A percentile compares a stretch with the other conserved stretches of the same genome.
Conservation (phyloP, 1,140 invertebrate species). For the Ostrea denselamellosa region DNA sequence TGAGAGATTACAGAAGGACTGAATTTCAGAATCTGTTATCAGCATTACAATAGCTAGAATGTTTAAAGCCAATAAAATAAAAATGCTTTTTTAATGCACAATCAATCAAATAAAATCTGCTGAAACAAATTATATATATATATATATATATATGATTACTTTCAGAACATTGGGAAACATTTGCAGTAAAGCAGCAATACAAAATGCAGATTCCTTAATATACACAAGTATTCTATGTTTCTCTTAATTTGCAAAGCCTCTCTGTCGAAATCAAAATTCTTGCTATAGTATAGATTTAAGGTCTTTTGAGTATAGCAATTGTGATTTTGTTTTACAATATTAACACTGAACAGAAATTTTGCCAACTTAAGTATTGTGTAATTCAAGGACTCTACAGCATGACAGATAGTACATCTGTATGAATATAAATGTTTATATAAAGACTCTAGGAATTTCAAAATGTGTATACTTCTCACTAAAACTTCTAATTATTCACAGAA, state of each 20-base stretch:
- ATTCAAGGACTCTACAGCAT: too few relatives aligned
- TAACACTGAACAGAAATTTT: too few relatives aligned
- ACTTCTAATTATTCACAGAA: slow-evolving; percentile 32
- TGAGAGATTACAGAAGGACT: neutral
- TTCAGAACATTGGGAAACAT: neutral
- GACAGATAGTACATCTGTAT: too few relatives aligned
- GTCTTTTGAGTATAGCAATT: too few relatives aligned
- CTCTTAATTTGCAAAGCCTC: too few relatives aligned
- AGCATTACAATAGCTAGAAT: neutral
- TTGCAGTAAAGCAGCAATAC: neutral
- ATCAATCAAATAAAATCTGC: neutral
- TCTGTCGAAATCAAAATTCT: too few relatives aligned
- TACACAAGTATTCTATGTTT: too few relatives aligned
- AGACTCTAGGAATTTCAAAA: neutral
- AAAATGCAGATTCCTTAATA: too few relatives aligned
- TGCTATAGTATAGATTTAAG: too few relatives aligned
- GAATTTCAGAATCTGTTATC: neutral
- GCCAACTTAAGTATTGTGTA: too few relatives aligned
- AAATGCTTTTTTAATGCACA: neutral
- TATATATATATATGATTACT: neutral
- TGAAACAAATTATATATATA: neutral
- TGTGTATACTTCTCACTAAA: slow-evolving; percentile 2
- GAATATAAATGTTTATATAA: neutral
- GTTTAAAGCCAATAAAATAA: neutral
- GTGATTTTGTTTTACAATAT: too few relatives aligned